These are phyloP conservation scores for Caenorhabditis plicata DNA, from an alignment of 2,888 invertebrate species.

Conservation along the genomic window DNA sequence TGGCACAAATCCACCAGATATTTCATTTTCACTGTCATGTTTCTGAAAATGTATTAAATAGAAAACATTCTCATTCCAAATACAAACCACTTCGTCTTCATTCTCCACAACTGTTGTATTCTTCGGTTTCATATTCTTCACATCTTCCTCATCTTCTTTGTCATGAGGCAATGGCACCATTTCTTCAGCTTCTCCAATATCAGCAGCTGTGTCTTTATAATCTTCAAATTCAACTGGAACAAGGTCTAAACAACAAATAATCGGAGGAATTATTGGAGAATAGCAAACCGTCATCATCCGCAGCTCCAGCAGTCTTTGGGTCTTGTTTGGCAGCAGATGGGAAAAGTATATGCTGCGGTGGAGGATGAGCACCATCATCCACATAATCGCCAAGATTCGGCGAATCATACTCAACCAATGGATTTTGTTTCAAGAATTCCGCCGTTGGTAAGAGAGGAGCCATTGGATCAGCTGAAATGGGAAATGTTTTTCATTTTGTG, in stretches of 20 bases:
- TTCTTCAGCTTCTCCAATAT: no score
- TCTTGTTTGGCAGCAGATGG: conserved; percentile 43
- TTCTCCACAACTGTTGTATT: background rate
- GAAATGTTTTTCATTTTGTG: no score
- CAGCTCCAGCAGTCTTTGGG: conserved; percentile 36
- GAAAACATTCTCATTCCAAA: no score
- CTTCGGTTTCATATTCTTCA: conserved; percentile 12
- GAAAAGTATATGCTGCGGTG: conserved; percentile 40
- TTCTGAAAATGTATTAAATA: conserved; percentile 6
- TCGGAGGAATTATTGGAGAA: no score
- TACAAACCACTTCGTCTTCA: conserved; percentile 19
- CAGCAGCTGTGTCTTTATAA: conserved; percentile 40
- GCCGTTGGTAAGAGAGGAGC: conserved; percentile 48
- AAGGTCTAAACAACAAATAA: conserved; percentile 34
- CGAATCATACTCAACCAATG: conserved; percentile 55
- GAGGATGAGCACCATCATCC: conserved; percentile 35
- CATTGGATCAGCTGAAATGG: conserved; percentile 44
- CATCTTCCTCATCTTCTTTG: conserved; percentile 27
- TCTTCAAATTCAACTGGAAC: conserved; percentile 49
- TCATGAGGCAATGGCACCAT: no score
- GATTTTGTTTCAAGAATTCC: conserved; percentile 53
- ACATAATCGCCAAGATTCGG: conserved; percentile 38
- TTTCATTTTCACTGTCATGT: conserved; percentile 19
- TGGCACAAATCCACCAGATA: conserved; percentile 26
- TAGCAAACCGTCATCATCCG: conserved; percentile 38